These are phyloP conservation scores for Heliconius erato DNA, from an alignment of 2,888 invertebrate genomes.

Conservation along the genomic window DNA sequence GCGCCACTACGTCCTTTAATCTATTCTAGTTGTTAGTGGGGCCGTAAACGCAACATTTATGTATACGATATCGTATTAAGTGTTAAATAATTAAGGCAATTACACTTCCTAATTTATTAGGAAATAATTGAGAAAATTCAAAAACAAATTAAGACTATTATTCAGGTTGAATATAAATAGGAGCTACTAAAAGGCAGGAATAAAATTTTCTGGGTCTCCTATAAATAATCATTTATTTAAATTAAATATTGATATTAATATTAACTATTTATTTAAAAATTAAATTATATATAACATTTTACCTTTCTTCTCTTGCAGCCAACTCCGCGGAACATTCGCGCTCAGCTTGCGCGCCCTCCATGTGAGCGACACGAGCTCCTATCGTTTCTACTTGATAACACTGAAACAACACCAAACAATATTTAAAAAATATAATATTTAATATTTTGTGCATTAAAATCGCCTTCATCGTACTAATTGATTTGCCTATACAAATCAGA, in stretches of 20 bases:
- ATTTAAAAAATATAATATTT: neutral
- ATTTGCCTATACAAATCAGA: neutral
- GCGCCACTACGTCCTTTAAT: slow-evolving; percentile 69
- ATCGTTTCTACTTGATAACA: slow-evolving; percentile 80
- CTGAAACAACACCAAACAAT: slow-evolving; percentile 56
- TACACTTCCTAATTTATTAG: no score
- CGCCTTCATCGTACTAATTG: neutral
- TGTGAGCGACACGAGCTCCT: slow-evolving; percentile 74
- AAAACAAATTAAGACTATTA: no score
- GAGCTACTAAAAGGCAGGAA: no score
- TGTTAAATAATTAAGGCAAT: no score
- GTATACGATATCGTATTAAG: no score
- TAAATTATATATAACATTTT: slow-evolving; percentile 1
- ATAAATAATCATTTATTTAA: no score
- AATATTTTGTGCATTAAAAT: neutral
- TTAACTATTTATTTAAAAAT: no score
- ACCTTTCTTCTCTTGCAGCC: slow-evolving; percentile 75
- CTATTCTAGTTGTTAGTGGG: slow-evolving; percentile 53
- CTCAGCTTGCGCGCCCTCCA: slow-evolving; percentile 78
- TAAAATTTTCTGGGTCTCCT: no score
- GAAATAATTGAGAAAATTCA: no score
- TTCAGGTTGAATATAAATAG: no score
- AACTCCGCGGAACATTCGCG: slow-evolving; percentile 71
- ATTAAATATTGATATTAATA: no score
- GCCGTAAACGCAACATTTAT: no score